phyloP scores from a whole-genome alignment of 2,888 invertebrate genomes.

The Eugnorisma glareosa region DNA sequence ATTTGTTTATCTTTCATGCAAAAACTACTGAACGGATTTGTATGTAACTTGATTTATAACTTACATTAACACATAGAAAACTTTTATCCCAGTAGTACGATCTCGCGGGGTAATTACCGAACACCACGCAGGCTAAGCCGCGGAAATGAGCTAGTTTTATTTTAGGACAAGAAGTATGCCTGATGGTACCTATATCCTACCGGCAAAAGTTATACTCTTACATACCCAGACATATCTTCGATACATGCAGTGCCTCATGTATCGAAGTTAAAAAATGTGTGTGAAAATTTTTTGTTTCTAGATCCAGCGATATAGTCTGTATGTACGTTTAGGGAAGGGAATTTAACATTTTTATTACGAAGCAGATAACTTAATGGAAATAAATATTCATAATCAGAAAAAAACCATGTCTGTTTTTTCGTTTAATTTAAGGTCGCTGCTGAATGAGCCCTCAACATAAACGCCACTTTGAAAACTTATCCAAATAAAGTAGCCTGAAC shows the following conservation, averaged over 20 bases:
- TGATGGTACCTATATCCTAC: background rate
- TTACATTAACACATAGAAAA: too few species aligned
- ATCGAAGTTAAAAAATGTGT: too few species aligned
- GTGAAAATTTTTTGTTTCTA: too few species aligned
- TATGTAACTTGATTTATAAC: too few species aligned
- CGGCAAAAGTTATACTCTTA: background rate
- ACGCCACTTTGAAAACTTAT: slow-evolving; percentile 10
- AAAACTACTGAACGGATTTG: too few species aligned
- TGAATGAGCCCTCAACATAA: background rate
- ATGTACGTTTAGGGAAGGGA: too few species aligned
- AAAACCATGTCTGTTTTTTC: background rate
- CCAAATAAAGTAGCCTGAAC: background rate
- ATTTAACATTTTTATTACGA: too few species aligned
- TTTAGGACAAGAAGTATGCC: background rate
- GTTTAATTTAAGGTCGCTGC: background rate
- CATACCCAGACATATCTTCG: background rate
- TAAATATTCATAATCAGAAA: background rate
- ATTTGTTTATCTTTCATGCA: background rate
- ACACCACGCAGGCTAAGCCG: background rate
- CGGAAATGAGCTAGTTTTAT: background rate
- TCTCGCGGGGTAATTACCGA: background rate
- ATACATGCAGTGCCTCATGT: too few species aligned
- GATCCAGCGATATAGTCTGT: background rate
- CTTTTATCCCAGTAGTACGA: background rate
- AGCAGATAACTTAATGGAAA: background rate